Evolutionary conservation across 2,797 vertebrate species (phyloP).

Genomic region (Peromyscus aztecus): DNA sequence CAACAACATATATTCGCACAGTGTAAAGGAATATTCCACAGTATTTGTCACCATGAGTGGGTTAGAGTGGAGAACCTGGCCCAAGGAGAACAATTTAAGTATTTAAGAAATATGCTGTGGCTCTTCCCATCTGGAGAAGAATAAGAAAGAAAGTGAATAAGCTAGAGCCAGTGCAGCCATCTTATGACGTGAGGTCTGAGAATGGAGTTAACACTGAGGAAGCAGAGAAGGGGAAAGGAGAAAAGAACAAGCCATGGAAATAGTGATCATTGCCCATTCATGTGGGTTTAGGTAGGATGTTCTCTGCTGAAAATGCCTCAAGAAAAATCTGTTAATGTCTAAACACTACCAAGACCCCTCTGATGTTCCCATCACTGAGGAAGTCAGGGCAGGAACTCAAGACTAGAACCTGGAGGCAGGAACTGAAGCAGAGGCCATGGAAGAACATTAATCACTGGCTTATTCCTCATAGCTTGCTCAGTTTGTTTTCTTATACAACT

Average conservation of each 20-base stretch:
- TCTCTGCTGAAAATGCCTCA: constrained; percentile 3
- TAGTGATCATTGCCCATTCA: not conserved
- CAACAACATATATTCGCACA: not conserved
- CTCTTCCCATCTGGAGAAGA: not conserved
- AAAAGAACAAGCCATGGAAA: not conserved
- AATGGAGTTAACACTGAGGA: not conserved
- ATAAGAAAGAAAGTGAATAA: not conserved
- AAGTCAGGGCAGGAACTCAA: not conserved
- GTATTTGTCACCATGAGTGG: not conserved
- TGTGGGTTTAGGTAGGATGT: not conserved
- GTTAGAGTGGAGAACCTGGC: not conserved
- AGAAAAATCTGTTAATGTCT: not conserved
- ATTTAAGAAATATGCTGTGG: not conserved
- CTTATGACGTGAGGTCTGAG: not conserved
- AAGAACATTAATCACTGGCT: not conserved
- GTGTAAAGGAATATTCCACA: not conserved
- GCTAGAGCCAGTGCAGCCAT: not conserved
- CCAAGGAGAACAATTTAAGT: not conserved
- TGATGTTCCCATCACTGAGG: not conserved
- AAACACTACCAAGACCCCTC: not conserved
- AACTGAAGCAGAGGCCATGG: not conserved
- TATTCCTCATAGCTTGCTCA: not conserved
- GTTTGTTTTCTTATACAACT: not conserved
- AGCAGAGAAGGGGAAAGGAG: not conserved
- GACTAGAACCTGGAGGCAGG: not conserved